A percentile compares a stretch with the other conserved stretches of the same genome.
phyloP scores from a whole-genome alignment of 2,888 invertebrate genomes.

The Amphipyra berbera region DNA sequence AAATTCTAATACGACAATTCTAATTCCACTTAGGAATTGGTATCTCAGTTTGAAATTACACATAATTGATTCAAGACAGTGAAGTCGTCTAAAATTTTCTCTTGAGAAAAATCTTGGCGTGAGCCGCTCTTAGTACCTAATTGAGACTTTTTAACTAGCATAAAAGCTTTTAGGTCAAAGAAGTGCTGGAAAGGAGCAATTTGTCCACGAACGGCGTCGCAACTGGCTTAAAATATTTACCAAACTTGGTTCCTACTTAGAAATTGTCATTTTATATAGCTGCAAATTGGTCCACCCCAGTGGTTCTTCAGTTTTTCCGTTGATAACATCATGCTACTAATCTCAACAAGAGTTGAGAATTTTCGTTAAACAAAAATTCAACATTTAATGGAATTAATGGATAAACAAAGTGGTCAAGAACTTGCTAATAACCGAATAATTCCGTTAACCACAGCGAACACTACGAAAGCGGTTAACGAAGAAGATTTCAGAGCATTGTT shows the following conservation, averaged over 20 bases:
- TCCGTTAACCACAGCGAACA: constrained; percentile 20
- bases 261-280: constrained; percentile 26
- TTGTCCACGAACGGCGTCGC: constrained; percentile 33
- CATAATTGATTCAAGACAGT: constrained; percentile 46
- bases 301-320: background rate
- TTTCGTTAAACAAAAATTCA: too few species aligned
- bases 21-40: constrained; percentile 16
- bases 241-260: constrained; percentile 39
- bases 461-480: constrained; percentile 26
- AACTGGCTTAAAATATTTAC: constrained; percentile 49
- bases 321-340: background rate
- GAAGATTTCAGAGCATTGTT: constrained; percentile 39
- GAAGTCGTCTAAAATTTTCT: constrained; percentile 31
- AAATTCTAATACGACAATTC: constrained; percentile 23
- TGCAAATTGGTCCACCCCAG: constrained; percentile 3
- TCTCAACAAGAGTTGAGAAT: background rate
- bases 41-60: constrained; percentile 19
- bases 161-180: constrained; percentile 53
- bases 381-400: background rate
- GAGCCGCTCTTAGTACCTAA: constrained; percentile 42
- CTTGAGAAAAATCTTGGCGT: constrained; percentile 47
- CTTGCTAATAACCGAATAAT: constrained; percentile 30
- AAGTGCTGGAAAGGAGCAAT: constrained; percentile 43
- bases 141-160: constrained; percentile 53
- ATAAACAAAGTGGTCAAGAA: constrained; percentile 19